These are phyloP conservation scores for Orgyia antiqua DNA, from an alignment of 2,888 invertebrate genomes.

Conservation along the genomic window DNA sequence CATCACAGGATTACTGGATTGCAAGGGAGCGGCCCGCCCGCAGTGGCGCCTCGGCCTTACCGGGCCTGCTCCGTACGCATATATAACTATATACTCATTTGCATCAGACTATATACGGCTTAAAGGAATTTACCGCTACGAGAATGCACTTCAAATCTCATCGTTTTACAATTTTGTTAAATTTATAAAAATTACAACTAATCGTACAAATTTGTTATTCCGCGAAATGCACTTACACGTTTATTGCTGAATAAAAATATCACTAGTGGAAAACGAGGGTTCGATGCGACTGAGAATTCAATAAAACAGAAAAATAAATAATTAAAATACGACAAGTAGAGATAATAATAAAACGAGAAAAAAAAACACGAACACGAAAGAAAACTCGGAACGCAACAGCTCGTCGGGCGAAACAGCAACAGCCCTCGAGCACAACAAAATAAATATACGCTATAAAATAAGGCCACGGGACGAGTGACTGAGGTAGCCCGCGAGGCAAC, in stretches of 20 bases:
- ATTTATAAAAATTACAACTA: constrained; percentile 70
- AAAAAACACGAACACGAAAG: constrained; percentile 68
- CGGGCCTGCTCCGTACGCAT: constrained; percentile 25
- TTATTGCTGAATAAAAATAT: constrained; percentile 78
- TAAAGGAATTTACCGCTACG: constrained; percentile 73
- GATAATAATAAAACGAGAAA: constrained; percentile 64
- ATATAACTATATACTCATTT: constrained; percentile 41
- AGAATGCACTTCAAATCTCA: constrained; percentile 78
- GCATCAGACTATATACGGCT: constrained; percentile 72
- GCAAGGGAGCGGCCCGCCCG: constrained; percentile 32
- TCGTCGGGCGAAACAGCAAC: constrained; percentile 72
- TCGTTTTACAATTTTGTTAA: constrained; percentile 67
- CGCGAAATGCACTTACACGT: constrained; percentile 70
- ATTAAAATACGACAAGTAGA: constrained; percentile 61
- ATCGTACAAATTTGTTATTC: constrained; percentile 51
- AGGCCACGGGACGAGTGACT: constrained; percentile 73
- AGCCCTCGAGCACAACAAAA: constrained; percentile 72
- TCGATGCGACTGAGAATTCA: constrained; percentile 64
- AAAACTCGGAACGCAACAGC: constrained; percentile 66
- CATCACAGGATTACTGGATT: constrained; percentile 63
- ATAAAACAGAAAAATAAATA: constrained; percentile 69
- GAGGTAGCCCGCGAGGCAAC: constrained; percentile 72
- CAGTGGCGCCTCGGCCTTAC: constrained; percentile 12
- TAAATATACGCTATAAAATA: constrained; percentile 68
- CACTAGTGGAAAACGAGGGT: constrained; percentile 76